A percentile compares a stretch with the other conserved stretches of the same genome.
phyloP scores from a whole-genome alignment of 2,888 invertebrate species.

The Alentia gelatinosa region DNA sequence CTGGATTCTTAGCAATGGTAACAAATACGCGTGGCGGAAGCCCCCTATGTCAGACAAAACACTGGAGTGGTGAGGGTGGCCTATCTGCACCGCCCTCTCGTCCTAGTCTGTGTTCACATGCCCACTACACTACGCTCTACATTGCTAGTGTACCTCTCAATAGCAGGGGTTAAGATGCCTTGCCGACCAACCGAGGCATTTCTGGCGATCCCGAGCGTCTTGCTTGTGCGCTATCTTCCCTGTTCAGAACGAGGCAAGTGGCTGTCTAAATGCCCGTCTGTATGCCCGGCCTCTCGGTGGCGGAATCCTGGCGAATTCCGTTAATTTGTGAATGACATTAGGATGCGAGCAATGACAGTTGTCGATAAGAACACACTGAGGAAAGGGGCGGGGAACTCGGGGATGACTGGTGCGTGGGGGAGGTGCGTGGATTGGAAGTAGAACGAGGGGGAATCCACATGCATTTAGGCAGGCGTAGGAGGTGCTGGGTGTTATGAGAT shows the following conservation, averaged over 20 bases:
- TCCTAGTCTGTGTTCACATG: background rate
- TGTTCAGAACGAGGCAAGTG: background rate
- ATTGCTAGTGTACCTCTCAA: background rate
- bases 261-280: constrained; percentile 11
- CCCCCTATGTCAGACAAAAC: background rate
- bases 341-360: constrained; percentile 32
- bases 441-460: too few species aligned
- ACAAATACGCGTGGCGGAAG: background rate
- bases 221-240: background rate
- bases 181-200: constrained; percentile 31
- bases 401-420: background rate
- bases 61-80: too few species aligned
- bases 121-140: background rate
- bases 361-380: background rate
- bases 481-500: constrained; percentile 1
- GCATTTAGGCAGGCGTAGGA: too few species aligned
- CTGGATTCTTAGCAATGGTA: constrained; percentile 14
- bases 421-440: too few species aligned
- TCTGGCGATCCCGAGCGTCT: constrained; percentile 2
- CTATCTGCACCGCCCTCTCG: background rate
- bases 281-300: background rate
- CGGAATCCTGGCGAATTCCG: constrained; percentile 17
- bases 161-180: constrained; percentile 22
- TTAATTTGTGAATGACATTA: constrained; percentile 39
- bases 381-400: background rate